Conservation (phyloP, 2,797 vertebrate species). For the Muscicapa comitata region DNA sequence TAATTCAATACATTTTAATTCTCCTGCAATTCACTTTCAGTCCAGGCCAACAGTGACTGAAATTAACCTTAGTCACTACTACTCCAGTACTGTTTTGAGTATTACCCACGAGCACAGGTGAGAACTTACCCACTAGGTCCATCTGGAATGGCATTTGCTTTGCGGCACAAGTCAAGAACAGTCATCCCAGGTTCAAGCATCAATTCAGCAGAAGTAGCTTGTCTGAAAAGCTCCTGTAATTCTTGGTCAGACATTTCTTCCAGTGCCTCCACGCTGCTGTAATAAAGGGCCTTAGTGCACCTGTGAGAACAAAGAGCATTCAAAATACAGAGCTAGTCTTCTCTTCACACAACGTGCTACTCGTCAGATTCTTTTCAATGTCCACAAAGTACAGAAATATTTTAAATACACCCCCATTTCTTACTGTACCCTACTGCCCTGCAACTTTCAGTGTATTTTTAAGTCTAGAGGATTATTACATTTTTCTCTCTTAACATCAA, state of each 20-base stretch:
- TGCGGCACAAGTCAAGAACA: slow-evolving; percentile 86
- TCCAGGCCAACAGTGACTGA: background rate
- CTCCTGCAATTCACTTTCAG: background rate
- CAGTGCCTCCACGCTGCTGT: slow-evolving; percentile 84
- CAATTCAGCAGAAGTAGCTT: slow-evolving; percentile 88
- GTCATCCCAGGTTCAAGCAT: slow-evolving; percentile 89
- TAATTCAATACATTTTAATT: background rate
- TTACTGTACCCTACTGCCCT: background rate
- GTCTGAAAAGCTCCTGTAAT: slow-evolving; percentile 89
- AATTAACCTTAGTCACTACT: background rate
- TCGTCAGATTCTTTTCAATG: background rate
- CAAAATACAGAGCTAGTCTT: background rate
- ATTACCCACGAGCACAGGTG: background rate
- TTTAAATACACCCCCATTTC: background rate
- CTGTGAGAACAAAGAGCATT: slow-evolving; percentile 66
- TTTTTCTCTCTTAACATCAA: background rate
- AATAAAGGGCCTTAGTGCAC: slow-evolving; percentile 88
- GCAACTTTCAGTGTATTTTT: background rate
- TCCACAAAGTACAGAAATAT: background rate
- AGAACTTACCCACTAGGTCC: slow-evolving; percentile 86
- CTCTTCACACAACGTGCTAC: background rate
- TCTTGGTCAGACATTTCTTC: slow-evolving; percentile 92
- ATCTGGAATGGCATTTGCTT: slow-evolving; percentile 83
- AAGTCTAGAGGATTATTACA: background rate
- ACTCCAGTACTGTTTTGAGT: background rate